Conservation (phyloP, 2,113 vertebrate species). For the Vulpes lagopus region DNA sequence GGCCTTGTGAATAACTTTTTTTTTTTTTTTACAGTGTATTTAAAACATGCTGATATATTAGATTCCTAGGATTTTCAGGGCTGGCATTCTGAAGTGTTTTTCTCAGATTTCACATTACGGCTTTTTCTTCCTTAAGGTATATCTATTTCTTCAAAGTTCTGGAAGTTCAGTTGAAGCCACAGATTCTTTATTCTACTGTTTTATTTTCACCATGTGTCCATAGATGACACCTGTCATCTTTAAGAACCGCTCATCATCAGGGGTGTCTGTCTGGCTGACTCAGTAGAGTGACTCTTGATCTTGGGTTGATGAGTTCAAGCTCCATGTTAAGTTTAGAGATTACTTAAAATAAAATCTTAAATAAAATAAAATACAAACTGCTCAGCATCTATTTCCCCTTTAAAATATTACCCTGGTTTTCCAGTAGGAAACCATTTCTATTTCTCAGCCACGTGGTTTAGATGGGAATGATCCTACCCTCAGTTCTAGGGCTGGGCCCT, state of each 20-base stretch:
- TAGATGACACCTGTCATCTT: background rate
- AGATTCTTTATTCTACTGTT: background rate
- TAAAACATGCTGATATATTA: background rate
- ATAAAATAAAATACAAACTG: background rate
- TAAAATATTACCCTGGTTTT: background rate
- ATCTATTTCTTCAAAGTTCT: background rate
- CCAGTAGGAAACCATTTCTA: background rate
- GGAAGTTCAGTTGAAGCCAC: background rate
- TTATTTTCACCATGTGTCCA: background rate
- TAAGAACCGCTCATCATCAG: background rate
- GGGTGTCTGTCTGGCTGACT: too few relatives aligned
- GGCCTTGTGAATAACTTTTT: background rate
- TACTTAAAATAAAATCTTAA: background rate
- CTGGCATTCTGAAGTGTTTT: background rate
- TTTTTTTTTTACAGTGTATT: background rate
- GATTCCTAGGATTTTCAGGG: background rate
- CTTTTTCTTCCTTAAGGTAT: background rate
- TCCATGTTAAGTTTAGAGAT: background rate
- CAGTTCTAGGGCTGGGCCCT: background rate
- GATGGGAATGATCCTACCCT: background rate
- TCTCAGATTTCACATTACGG: background rate
- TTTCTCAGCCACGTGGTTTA: background rate
- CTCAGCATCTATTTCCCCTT: background rate
- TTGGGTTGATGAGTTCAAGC: background rate
- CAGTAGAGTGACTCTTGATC: background rate